A percentile compares a stretch with the other conserved stretches of the same genome.
Conservation (phyloP, 2,797 vertebrate species). For the Pogonophryne albipinna region DNA sequence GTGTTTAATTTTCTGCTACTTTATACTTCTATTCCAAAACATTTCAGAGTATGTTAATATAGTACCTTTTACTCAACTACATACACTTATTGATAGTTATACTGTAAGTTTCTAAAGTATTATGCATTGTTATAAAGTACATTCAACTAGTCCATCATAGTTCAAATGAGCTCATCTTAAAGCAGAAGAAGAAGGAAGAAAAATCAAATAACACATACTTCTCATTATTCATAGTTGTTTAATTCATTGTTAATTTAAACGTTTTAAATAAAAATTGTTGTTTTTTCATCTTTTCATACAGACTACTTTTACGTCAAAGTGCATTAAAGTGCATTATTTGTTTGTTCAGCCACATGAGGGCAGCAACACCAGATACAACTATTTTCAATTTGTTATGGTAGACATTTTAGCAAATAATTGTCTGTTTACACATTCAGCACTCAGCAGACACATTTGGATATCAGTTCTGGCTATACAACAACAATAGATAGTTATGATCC, state of each 20-base stretch:
- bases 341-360: conserved; percentile 9
- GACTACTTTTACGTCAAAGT: neutral
- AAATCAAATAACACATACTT: no score
- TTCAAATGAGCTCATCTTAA: no score
- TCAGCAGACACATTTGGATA: no score
- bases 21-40: neutral
- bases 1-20: no score
- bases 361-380: neutral
- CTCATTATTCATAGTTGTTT: no score
- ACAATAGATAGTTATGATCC: no score
- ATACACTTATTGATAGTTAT: conserved; percentile 2
- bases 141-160: neutral
- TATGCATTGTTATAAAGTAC: neutral
- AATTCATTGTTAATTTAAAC: no score
- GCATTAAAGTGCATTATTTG: neutral
- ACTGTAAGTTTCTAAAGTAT: neutral
- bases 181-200: no score
- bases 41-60: neutral
- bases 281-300: neutral
- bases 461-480: no score
- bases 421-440: no score
- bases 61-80: neutral
- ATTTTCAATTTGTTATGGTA: neutral
- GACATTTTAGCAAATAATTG: neutral
- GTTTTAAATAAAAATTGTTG: no score